Percentiles rank a stretch among this genome's conserved stretches.
Evolutionary conservation across 2,888 invertebrate genomes (phyloP).

Genomic region (Phortica magna): DNA sequence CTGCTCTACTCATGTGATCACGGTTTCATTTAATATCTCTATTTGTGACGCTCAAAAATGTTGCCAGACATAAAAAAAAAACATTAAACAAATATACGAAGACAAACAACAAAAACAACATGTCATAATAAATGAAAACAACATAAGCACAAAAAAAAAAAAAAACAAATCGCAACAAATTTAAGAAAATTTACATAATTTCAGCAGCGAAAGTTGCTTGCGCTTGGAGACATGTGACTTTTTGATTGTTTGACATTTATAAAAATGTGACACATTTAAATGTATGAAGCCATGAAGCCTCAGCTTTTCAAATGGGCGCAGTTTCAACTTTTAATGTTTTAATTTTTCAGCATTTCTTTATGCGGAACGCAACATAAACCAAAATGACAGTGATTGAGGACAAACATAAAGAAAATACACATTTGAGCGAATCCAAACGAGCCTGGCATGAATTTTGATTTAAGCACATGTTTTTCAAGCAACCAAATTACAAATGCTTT

Average conservation of each 20-base stretch:
- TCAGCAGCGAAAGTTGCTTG: not conserved
- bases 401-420: not conserved
- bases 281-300: not conserved
- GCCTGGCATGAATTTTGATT: not conserved
- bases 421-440: not conserved
- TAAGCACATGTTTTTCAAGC: too few relatives aligned
- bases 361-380: not conserved
- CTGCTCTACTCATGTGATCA: too few relatives aligned
- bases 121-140: not conserved
- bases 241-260: slow-evolving; percentile 26
- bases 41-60: not conserved
- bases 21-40: not conserved
- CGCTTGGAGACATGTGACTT: slow-evolving; percentile 20
- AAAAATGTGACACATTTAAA: slow-evolving; percentile 26
- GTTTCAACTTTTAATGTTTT: slow-evolving; percentile 24
- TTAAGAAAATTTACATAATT: slow-evolving; percentile 25
- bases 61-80: not conserved
- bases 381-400: slow-evolving; percentile 27
- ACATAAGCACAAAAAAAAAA: not conserved
- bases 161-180: slow-evolving; percentile 26
- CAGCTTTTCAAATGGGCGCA: slow-evolving; percentile 7
- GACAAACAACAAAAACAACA: not conserved
- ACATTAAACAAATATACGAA: not conserved
- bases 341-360: slow-evolving; percentile 27
- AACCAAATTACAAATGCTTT: too few relatives aligned